A percentile compares a stretch with the other conserved stretches of the same genome.
These are phyloP conservation scores for Nettapus auritus DNA, from an alignment of 2,113 vertebrate species.

Conservation along the genomic window DNA sequence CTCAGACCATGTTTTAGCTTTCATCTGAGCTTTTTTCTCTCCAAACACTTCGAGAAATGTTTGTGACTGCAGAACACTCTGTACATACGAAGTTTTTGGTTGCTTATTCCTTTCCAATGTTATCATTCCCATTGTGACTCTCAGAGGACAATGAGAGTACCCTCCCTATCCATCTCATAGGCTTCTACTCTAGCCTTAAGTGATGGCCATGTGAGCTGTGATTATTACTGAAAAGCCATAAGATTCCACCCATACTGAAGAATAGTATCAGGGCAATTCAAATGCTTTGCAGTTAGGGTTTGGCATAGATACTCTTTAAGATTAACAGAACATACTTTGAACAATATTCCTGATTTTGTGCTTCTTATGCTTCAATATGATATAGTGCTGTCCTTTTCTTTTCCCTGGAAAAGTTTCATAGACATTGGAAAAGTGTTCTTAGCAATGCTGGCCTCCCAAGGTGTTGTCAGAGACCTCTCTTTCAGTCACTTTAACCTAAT, in stretches of 20 bases:
- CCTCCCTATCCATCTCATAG: rapidly evolving
- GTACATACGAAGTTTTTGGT: not conserved
- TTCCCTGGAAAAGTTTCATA: not conserved
- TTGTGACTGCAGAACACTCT: not conserved
- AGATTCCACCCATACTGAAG: not conserved
- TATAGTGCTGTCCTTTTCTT: not conserved
- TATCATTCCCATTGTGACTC: not conserved
- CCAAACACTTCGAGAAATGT: not conserved
- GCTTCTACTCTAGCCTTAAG: not conserved
- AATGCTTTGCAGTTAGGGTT: not conserved
- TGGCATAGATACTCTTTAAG: not conserved
- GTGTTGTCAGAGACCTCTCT: not conserved
- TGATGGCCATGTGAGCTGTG: not conserved
- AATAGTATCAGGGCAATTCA: not conserved
- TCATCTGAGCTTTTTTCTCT: not conserved
- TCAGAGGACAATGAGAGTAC: not conserved
- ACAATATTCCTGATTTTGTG: not conserved
- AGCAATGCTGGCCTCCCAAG: not conserved
- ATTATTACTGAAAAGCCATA: not conserved
- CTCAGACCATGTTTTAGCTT: not conserved
- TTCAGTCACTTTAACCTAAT: slow-evolving; percentile 30
- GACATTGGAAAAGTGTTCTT: not conserved
- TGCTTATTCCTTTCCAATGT: not conserved
- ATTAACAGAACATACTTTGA: not conserved
- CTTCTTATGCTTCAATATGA: not conserved